phyloP scores from a whole-genome alignment of 2,113 vertebrate genomes.

The Electrona antarctica region DNA sequence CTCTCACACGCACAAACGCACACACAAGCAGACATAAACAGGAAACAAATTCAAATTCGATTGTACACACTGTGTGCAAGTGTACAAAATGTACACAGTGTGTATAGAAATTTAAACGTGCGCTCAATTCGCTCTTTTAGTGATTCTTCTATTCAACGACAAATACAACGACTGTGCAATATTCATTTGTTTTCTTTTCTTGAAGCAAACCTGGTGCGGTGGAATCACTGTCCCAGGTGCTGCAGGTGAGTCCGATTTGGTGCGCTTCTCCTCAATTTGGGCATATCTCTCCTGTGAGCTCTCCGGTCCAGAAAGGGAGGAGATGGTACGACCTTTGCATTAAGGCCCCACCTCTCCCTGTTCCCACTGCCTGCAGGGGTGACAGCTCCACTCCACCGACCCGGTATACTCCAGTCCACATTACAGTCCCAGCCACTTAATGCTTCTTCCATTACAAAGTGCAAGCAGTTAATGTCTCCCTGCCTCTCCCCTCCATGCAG shows the following conservation, averaged over 20 bases:
- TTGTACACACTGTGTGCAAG: slow-evolving; percentile 20
- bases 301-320: slow-evolving; percentile 10
- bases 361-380: slow-evolving; percentile 2
- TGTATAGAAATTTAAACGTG: slow-evolving; percentile 49
- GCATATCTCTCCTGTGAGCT: not conserved
- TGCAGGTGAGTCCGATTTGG: slow-evolving; percentile 10
- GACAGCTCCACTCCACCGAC: not conserved
- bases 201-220: slow-evolving; percentile 62
- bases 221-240: slow-evolving; percentile 46
- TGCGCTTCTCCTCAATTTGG: slow-evolving; percentile 1
- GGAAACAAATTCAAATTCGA: no score
- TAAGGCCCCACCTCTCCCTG: not conserved
- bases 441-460: slow-evolving; percentile 78
- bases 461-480: slow-evolving; percentile 74
- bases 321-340: slow-evolving; percentile 12
- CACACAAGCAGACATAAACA: slow-evolving; percentile 22
- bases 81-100: slow-evolving; percentile 33
- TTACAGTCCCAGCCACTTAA: slow-evolving; percentile 41
- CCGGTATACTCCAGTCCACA: slow-evolving; percentile 9
- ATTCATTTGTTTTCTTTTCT: slow-evolving; percentile 32
- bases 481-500: slow-evolving; percentile 45
- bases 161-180: slow-evolving; percentile 68
- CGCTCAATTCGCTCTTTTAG: slow-evolving; percentile 54
- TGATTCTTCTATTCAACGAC: slow-evolving; percentile 62
- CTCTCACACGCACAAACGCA: slow-evolving; percentile 1